Evolutionary conservation across 2,797 vertebrate genomes (phyloP).

Genomic region (Pelochelys cantorii): DNA sequence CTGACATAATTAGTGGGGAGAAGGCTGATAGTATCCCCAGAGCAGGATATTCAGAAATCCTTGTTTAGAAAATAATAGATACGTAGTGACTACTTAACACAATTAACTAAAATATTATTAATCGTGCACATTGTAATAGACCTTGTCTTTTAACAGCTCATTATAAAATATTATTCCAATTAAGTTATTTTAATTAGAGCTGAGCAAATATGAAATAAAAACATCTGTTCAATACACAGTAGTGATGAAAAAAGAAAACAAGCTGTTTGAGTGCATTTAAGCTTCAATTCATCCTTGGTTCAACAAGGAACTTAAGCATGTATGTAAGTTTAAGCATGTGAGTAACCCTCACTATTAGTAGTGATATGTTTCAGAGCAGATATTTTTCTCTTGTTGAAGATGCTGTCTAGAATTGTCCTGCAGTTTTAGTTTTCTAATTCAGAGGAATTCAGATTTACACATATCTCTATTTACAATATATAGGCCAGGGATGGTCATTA

Average conservation of each 20-base stretch:
- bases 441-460: background rate
- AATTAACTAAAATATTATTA: slow-evolving; percentile 36
- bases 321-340: slow-evolving; percentile 29
- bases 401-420: background rate
- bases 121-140: background rate
- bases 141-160: slow-evolving; percentile 29
- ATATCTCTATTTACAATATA: background rate
- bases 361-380: background rate
- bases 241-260: slow-evolving; percentile 25
- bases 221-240: background rate
- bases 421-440: background rate
- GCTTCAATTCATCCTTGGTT: background rate
- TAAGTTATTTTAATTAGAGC: slow-evolving; percentile 57
- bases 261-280: slow-evolving; percentile 28
- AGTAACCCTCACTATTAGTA: background rate
- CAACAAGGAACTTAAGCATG: slow-evolving; percentile 7
- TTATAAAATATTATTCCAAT: slow-evolving; percentile 45
- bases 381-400: background rate
- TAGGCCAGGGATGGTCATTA: background rate
- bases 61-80: background rate
- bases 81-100: slow-evolving; percentile 7
- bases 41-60: background rate
- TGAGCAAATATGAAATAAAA: slow-evolving; percentile 46
- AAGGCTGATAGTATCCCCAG: background rate
- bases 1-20: background rate